These are phyloP conservation scores for Ecdyonurus torrentis DNA, from an alignment of 2,888 invertebrate genomes.

Conservation along the genomic window DNA sequence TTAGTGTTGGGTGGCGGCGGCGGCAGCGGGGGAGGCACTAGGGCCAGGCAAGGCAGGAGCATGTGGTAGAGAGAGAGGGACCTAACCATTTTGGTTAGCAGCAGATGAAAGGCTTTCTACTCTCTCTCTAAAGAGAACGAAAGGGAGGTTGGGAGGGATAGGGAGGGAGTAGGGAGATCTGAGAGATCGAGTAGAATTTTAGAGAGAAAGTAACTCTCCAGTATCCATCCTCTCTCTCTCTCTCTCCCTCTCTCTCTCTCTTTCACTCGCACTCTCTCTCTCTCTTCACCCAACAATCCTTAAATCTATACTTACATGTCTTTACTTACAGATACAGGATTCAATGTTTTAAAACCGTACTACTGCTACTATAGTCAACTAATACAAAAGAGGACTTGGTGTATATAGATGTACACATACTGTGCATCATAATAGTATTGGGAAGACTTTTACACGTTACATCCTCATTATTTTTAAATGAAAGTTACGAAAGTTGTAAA, in stretches of 20 bases:
- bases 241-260: not conserved
- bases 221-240: not conserved
- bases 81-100: slow-evolving; percentile 2
- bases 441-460: too few relatives aligned
- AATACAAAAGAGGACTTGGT: too few relatives aligned
- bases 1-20: slow-evolving; percentile 2
- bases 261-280: not conserved
- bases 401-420: too few relatives aligned
- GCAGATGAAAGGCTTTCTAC: slow-evolving; percentile 2
- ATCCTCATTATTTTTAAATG: too few relatives aligned
- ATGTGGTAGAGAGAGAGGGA: slow-evolving; percentile 3
- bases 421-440: too few relatives aligned
- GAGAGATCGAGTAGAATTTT: not conserved
- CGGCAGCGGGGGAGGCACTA: not conserved
- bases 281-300: not conserved
- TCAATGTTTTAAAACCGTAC: too few relatives aligned
- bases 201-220: not conserved
- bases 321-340: not conserved
- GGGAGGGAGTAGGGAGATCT: not conserved
- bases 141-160: too few relatives aligned
- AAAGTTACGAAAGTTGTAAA: too few relatives aligned
- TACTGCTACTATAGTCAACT: too few relatives aligned
- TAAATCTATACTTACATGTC: not conserved
- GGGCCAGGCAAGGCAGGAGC: not conserved
- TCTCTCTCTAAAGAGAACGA: not conserved